phyloP scores from a whole-genome alignment of 2,113 vertebrate species.

The Lepidothrix coronata region DNA sequence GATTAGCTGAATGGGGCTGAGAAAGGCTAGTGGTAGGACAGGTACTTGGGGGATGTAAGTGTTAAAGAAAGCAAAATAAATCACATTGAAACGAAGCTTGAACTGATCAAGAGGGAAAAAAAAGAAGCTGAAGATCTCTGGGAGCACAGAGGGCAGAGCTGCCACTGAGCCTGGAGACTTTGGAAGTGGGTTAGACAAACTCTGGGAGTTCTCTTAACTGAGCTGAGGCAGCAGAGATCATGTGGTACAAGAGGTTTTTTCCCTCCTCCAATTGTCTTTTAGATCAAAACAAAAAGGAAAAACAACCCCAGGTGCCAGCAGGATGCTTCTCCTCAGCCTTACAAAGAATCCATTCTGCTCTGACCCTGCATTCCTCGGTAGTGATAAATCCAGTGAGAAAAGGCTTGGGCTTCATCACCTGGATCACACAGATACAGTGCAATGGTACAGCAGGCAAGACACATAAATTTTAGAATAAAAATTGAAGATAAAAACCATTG shows the following conservation, averaged over 20 bases:
- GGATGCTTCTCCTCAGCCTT: not conserved
- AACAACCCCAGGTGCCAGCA: not conserved
- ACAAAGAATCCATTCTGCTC: not conserved
- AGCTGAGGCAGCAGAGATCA: not conserved
- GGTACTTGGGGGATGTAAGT: not conserved
- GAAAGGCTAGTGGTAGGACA: not conserved
- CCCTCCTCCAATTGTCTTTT: not conserved
- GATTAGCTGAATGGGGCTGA: not conserved
- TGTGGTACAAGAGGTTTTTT: not conserved
- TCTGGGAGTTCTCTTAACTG: not conserved
- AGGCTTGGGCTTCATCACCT: not conserved
- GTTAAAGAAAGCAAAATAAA: not conserved
- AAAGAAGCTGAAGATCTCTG: not conserved
- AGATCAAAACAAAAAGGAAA: not conserved
- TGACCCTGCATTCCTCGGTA: not conserved
- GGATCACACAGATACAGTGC: not conserved
- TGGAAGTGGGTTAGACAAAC: not conserved
- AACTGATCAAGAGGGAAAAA: not conserved
- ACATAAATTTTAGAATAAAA: not conserved
- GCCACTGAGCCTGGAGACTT: fast-evolving
- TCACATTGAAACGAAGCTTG: not conserved
- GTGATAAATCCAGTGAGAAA: not conserved
- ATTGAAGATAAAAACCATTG: not conserved
- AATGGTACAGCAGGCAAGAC: not conserved
- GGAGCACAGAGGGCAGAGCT: not conserved